phyloP scores from a whole-genome alignment of 53 echinoderm and acorn worm genomes.

The Arbacia lixula region DNA sequence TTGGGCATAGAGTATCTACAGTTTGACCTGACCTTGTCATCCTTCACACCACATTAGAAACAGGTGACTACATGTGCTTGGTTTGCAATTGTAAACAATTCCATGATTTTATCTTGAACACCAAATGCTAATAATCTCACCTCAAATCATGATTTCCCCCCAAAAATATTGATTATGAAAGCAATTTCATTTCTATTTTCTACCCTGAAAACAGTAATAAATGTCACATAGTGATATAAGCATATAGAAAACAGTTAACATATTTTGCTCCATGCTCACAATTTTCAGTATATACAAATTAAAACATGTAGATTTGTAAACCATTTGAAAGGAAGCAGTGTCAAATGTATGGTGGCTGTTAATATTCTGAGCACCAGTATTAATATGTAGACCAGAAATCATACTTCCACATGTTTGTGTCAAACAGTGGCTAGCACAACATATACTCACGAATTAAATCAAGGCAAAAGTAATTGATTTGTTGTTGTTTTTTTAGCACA shows the following conservation, averaged over 20 bases:
- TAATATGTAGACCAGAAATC: no score
- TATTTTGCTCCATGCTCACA: neutral
- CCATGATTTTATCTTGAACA: neutral
- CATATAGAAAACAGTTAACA: neutral
- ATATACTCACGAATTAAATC: no score
- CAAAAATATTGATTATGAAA: neutral
- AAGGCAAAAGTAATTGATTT: no score
- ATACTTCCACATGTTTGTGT: no score
- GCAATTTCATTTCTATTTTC: no score
- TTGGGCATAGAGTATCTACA: no score
- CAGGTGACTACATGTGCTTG: neutral
- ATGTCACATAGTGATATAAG: no score
- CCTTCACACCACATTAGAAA: neutral
- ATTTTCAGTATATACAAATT: conserved; percentile 40
- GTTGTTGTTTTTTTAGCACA: no score
- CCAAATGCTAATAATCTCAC: neutral
- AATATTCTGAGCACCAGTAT: neutral
- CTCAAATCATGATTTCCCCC: neutral
- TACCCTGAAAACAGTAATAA: neutral
- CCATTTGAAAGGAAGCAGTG: neutral
- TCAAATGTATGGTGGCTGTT: neutral
- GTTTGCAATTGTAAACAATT: neutral
- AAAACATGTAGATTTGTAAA: neutral
- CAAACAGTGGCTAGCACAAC: no score
- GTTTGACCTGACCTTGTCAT: no score